Conservation (phyloP, 2,797 vertebrate species). For the Microchirus variegatus region DNA sequence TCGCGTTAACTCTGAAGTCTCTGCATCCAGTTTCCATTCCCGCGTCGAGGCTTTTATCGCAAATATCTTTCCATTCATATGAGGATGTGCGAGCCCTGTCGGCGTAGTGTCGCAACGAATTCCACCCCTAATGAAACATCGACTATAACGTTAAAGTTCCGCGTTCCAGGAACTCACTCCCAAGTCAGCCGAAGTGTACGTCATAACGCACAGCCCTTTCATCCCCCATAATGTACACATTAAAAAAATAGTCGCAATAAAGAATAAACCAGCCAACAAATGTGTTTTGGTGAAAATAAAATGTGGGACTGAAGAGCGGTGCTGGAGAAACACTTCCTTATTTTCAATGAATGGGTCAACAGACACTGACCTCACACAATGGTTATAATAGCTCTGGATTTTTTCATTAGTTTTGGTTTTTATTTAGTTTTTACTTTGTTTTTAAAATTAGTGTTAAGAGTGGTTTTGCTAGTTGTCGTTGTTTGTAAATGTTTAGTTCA, state of each 20-base stretch:
- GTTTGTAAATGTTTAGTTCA: too few relatives aligned
- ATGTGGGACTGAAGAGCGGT: not conserved
- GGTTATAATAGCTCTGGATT: too few relatives aligned
- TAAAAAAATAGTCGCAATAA: too few relatives aligned
- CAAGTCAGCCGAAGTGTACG: too few relatives aligned
- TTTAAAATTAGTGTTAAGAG: too few relatives aligned
- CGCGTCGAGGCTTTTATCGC: conserved; percentile 29
- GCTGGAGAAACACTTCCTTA: not conserved
- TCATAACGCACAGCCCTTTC: too few relatives aligned
- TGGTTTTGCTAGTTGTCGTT: too few relatives aligned
- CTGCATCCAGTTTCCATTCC: conserved; percentile 44
- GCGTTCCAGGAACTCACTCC: not conserved
- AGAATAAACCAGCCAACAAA: too few relatives aligned
- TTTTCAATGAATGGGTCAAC: not conserved
- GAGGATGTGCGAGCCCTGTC: conserved; percentile 17
- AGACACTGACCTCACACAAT: too few relatives aligned
- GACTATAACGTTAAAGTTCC: conserved; percentile 45
- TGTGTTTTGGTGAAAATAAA: not conserved
- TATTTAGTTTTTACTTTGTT: too few relatives aligned
- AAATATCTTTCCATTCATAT: conserved; percentile 70
- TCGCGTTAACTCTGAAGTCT: conserved; percentile 32
- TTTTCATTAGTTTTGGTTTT: too few relatives aligned
- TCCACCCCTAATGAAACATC: conserved; percentile 37
- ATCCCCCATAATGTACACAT: too few relatives aligned
- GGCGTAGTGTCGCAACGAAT: conserved; percentile 28